Conservation (phyloP, 2,797 vertebrate genomes). For the Brachyrhaphis roseni region DNA sequence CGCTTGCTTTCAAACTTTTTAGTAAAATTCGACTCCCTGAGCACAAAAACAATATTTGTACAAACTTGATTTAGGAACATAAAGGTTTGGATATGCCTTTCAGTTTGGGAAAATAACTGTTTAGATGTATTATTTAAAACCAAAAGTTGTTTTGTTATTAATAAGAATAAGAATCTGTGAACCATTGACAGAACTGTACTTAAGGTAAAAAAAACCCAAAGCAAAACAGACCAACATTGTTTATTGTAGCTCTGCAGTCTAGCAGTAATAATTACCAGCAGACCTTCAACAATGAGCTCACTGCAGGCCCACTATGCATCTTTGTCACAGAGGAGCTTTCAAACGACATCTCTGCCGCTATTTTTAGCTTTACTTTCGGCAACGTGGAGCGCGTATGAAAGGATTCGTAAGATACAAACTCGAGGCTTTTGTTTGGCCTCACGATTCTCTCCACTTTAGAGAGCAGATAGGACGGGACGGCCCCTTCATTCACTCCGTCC, state of each 20-base stretch:
- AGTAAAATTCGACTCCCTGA: background rate
- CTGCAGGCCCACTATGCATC: constrained; percentile 28
- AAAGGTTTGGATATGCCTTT: background rate
- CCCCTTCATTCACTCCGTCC: constrained; percentile 34
- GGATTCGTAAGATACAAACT: constrained; percentile 52
- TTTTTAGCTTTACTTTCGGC: constrained; percentile 54
- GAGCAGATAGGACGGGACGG: constrained; percentile 41
- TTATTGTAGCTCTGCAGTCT: background rate
- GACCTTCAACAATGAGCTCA: constrained; percentile 27
- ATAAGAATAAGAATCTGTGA: background rate
- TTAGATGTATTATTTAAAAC: background rate
- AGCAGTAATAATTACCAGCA: background rate
- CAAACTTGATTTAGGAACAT: background rate
- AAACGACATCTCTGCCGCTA: constrained; percentile 55
- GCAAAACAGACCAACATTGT: background rate
- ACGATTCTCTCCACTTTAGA: constrained; percentile 34
- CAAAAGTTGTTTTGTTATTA: background rate
- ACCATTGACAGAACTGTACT: background rate
- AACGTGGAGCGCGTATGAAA: constrained; percentile 42
- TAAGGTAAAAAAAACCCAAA: background rate
- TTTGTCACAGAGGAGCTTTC: constrained; percentile 31
- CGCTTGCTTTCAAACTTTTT: background rate
- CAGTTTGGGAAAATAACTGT: background rate
- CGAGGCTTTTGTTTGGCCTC: constrained; percentile 51
- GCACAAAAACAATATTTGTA: background rate